phyloP scores from a whole-genome alignment of 2,797 vertebrate species.

The Sebastolobus alascanus region DNA sequence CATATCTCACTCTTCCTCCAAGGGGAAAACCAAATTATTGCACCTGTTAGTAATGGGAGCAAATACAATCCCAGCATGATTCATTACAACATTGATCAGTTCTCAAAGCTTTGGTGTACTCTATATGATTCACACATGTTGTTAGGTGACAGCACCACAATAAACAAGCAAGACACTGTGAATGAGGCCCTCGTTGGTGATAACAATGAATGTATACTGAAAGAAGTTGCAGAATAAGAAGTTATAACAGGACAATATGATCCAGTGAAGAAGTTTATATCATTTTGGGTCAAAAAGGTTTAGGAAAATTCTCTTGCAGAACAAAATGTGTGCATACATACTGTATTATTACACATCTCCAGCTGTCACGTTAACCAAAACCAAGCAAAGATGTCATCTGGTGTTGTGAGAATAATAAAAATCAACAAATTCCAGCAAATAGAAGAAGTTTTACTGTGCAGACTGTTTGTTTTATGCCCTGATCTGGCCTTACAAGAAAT shows the following conservation, averaged over 20 bases:
- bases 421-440: constrained; percentile 16
- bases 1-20: background rate
- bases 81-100: constrained; percentile 17
- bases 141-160: background rate
- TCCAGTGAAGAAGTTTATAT: background rate
- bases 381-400: background rate
- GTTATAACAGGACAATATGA: background rate
- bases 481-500: constrained; percentile 5
- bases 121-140: constrained; percentile 1
- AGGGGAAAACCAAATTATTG: constrained; percentile 1
- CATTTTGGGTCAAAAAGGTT: background rate
- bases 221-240: background rate
- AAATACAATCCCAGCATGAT: constrained; percentile 5
- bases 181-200: background rate
- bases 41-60: constrained; percentile 20
- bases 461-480: background rate
- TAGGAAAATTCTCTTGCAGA: background rate
- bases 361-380: constrained; percentile 4
- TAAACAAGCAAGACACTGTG: constrained; percentile 7
- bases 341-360: background rate
- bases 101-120: background rate
- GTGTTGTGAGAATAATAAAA: constrained; percentile 18
- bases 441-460: background rate
- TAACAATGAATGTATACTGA: background rate
- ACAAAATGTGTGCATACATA: background rate